Conservation (phyloP, 2,888 invertebrate genomes). For the Calameuta filiformis region DNA sequence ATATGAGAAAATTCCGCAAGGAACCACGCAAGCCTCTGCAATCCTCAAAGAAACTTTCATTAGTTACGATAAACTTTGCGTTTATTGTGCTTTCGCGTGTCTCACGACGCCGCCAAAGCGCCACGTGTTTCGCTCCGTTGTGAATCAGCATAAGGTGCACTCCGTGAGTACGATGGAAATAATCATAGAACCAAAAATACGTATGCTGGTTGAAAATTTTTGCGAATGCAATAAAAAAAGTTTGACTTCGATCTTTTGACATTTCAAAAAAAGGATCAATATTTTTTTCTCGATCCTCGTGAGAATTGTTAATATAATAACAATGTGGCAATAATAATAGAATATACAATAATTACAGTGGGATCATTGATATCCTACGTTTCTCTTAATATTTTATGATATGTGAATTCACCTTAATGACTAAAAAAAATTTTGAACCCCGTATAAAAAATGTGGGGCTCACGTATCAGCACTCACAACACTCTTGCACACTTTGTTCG, state of each 20-base stretch:
- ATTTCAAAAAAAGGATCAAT: not conserved
- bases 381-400: not conserved
- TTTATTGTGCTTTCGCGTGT: not conserved
- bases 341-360: not conserved
- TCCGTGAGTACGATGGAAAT: not conserved
- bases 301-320: not conserved
- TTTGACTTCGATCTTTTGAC: not conserved
- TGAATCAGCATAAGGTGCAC: not conserved
- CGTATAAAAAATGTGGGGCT: not conserved
- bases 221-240: not conserved
- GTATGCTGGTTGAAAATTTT: not conserved
- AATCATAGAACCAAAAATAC: not conserved
- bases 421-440: not conserved
- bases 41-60: not conserved
- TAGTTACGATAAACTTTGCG: not conserved
- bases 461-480: not conserved
- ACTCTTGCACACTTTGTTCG: not conserved
- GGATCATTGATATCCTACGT: not conserved
- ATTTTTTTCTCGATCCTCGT: not conserved
- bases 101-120: not conserved
- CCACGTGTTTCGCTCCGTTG: not conserved
- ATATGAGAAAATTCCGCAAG: not conserved
- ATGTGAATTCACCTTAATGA: conserved; percentile 6
- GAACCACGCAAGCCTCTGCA: not conserved
- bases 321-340: not conserved